Conservation (phyloP, 2,113 vertebrate genomes). For the Monarcha castaneiventris region DNA sequence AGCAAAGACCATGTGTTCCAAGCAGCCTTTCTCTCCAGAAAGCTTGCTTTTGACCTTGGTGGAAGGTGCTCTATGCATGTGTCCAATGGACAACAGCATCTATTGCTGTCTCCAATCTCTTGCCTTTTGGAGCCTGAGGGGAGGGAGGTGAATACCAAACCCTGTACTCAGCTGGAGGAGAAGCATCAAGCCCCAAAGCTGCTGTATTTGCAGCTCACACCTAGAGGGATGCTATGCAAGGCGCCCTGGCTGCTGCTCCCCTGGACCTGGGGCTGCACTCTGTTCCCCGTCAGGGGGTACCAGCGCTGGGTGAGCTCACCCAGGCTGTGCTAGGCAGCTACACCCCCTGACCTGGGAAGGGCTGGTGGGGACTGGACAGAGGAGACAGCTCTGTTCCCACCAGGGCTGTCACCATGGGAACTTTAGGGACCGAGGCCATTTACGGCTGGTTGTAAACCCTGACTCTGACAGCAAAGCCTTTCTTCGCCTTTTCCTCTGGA, state of each 20-base stretch:
- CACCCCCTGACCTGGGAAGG: not conserved
- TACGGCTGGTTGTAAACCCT: constrained; percentile 31
- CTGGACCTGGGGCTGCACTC: not conserved
- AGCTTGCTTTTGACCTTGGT: not conserved
- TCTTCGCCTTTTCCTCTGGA: constrained; percentile 36
- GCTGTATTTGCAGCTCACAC: not conserved
- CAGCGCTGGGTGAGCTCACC: not conserved
- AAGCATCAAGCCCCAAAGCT: not conserved
- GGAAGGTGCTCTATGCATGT: not conserved
- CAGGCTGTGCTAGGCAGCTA: not conserved
- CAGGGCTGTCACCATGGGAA: constrained; percentile 56
- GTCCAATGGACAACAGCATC: not conserved
- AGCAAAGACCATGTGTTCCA: not conserved
- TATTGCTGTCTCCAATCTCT: not conserved
- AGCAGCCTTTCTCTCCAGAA: not conserved
- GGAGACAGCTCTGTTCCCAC: constrained; percentile 16
- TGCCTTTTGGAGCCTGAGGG: not conserved
- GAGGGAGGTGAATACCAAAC: not conserved
- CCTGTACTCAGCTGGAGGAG: not conserved
- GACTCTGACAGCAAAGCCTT: constrained; percentile 53
- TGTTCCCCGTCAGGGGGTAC: rapidly evolving
- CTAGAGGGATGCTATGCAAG: not conserved
- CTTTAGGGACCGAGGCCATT: constrained; percentile 19
- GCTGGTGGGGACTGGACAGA: not conserved
- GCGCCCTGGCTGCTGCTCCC: not conserved